Evolutionary conservation across 2,113 vertebrate genomes (phyloP).

Genomic region (Calypte anna): DNA sequence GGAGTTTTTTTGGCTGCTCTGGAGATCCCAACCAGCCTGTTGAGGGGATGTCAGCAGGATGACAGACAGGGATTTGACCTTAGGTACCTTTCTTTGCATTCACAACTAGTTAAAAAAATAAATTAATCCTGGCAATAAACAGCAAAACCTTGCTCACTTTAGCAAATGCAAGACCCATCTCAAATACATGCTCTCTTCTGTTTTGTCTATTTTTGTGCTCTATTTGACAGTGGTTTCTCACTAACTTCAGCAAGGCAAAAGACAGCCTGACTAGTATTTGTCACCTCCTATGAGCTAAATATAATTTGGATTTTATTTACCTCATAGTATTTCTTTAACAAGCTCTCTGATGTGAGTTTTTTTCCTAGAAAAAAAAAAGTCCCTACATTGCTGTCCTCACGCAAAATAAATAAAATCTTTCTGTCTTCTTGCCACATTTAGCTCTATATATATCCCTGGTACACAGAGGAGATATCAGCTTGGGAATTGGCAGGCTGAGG

Average conservation of each 20-base stretch:
- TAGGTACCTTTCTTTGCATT: background rate
- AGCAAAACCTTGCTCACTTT: background rate
- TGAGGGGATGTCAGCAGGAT: background rate
- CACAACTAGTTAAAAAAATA: background rate
- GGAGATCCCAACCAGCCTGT: background rate
- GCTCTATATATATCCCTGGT: constrained; percentile 46
- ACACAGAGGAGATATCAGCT: constrained; percentile 35
- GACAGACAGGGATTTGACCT: background rate
- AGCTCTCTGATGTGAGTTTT: constrained; percentile 5
- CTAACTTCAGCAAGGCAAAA: constrained; percentile 25
- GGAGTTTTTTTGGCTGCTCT: background rate
- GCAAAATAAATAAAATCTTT: constrained; percentile 48
- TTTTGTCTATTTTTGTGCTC: background rate
- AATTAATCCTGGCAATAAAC: background rate
- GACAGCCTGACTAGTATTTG: constrained; percentile 18
- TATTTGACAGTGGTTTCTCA: constrained; percentile 18
- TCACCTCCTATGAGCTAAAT: constrained; percentile 50
- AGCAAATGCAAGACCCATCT: background rate
- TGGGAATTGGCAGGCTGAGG: constrained; percentile 34
- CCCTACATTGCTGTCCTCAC: background rate
- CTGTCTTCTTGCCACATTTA: constrained; percentile 27
- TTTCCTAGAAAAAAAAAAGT: constrained; percentile 43
- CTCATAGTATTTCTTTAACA: constrained; percentile 39
- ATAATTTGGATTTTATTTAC: constrained; percentile 51
- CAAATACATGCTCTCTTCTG: background rate